Evolutionary conservation across 2,888 invertebrate species (phyloP), one percentile per base, ranked within the genome.

Genomic region (Conus canariensis): DNA sequence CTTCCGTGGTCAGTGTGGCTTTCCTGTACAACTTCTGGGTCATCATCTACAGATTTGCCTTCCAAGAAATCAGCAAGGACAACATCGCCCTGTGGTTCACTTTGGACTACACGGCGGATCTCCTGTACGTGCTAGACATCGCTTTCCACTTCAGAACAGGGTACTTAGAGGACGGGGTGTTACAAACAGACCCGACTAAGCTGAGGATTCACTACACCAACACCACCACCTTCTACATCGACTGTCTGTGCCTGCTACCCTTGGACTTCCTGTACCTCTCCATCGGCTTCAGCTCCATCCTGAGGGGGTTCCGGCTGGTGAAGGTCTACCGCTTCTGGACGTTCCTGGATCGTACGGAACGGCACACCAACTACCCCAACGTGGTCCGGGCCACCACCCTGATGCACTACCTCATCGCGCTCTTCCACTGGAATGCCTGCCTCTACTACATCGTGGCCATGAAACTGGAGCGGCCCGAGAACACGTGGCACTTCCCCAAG

Each of bases 381-480:
- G 97, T 99, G 95, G 99, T 96, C 88, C 94, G 96, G n/a, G 96
- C 96, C 1, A 88, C 96, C 10, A 95, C 96, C 10, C 93, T 96
- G 59, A 94, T 96, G 91, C 99, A 99, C 97, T 99, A 99, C 97
- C 97, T 99, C 96, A 97, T 99, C 97, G 99, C 99, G 97, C 98
- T 99, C 97, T 99, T 99, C 97, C 99, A 99, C 97, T 99, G 99
- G 99, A 99, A 99, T 97, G 99, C 99, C 96, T 99, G 99, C 97
- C 97, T 99, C 97, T 99, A 99, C 97, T 98, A 99, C 97, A 98
- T 99, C 58, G 95, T 96, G 86, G 94, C 94, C 25, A 92, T 91
- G 59, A 88, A 91, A 14, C 92, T 93, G 85, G 98, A 98, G 96
- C 98, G 93, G 14, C 92, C 93, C 6, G 93, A 92, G 25, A 89